Evolutionary conservation across 2,797 vertebrate species (phyloP), one percentile per base, ranked within the genome.

Genomic region (Diplodus puntazzo): DNA sequence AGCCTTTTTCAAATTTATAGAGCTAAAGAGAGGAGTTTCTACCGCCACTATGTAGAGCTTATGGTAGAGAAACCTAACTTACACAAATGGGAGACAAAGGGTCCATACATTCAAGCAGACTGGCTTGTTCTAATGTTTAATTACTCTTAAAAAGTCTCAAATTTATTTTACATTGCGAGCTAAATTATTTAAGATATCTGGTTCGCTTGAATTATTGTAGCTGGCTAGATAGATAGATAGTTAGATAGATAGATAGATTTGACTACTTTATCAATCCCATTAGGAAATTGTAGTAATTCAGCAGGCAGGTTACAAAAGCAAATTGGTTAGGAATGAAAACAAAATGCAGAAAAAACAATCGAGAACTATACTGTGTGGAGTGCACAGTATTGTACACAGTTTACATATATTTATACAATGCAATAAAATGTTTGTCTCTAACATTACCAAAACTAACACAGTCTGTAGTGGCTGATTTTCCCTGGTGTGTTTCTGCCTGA

Each of bases 361-460:
- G 2, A 52, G 20, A 3, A 53, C 3, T 13, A 10, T n/a, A 10
- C 3, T 59, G 14, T 58, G 17, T 27, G 46, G n/a, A 21, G 11
- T 46, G 45, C 46, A 45, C 12, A 18, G 54, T 30, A 1, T 43
- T 16, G 21, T 55, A 11, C 30, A 77, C 39, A 23, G 21, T 7
- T 61, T 0, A 20, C 1, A 4, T 4, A 53, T 42, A 70, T 55
- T 52, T 50, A 20, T 60, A 21, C 7, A 46, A 5, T 27, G 48
- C 43, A 63, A 39, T 18, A 58, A 64, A 57, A 67, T 20, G 10
- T 14, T 21, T 10, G 6, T 7, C 53, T 57, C 59, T 48, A 42
- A 74, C 42, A 64, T 53, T 14, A 81, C 78, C 72, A 76, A 62
- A 13, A 74, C 61, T 21, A 12, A 42, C 34, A 4, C 14, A 30